Evolutionary conservation across 2,797 vertebrate species (phyloP), one percentile per base, ranked within the genome.

Genomic region (Melanogrammus aeglefinus): DNA sequence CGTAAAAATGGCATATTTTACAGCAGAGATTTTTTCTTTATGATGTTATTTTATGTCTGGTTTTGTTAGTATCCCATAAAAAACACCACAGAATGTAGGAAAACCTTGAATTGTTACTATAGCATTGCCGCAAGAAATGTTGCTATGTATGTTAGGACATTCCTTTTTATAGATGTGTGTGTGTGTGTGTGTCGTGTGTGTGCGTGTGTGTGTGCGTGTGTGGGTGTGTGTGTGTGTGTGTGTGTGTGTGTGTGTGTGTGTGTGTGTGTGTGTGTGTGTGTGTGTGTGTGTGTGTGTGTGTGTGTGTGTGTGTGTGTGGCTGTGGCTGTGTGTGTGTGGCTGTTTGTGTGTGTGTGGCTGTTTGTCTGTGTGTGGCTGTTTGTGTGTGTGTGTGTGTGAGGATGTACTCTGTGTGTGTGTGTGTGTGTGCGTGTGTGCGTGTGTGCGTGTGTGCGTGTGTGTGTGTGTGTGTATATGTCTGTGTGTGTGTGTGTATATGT

Each of bases 371-470:
- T 63, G 21, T 63, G 21, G 24, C 21, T 63, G 51, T 63, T 21
- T 63, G 18, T n/a, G 6, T 63, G 21, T 63, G 21, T 71, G 3
- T 31, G 69, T 27, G 29, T 71, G 51, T 63, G 21, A 1, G 51
- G 8, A 21, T 63, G 51, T 63, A 6, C 24, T 21, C 29, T 76
- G 75, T 75, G 27, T 33, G 29, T 75, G 44, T 75, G 21, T 70
- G 75, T 38, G 63, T 70, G 63, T 76, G 35, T 70, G 63, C 41
- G 75, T 70, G n/a, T 70, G 75, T 76, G 36, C 18, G n/a, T 76
- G 35, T 69, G 75, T 41, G 66, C 12, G 24, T 71, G 66, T 77
- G 76, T 44, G 76, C 47, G 69, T 44, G 76, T 47, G 38, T 72
- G 76, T 27, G 27, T 6, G 63, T 41, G 35, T 41, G 75, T 76